phyloP scores from a whole-genome alignment of 2,797 vertebrate species.

The Pachyuromys duprasi region DNA sequence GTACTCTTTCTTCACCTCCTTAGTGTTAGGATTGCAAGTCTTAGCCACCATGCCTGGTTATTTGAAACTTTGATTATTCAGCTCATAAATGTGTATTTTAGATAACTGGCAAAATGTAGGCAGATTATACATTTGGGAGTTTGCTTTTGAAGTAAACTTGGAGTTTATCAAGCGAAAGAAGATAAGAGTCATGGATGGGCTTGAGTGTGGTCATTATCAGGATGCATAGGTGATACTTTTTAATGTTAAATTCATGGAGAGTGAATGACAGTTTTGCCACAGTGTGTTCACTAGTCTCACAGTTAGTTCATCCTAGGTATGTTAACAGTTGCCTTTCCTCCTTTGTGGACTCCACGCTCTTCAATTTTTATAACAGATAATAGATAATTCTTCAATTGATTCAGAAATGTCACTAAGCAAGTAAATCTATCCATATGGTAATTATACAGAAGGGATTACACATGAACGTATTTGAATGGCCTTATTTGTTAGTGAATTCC shows the following conservation, averaged over 20 bases:
- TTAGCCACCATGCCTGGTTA: not conserved
- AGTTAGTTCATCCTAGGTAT: constrained; percentile 22
- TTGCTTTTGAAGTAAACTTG: not conserved
- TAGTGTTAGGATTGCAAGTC: not conserved
- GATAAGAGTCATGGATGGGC: not conserved
- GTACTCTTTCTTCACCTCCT: not conserved
- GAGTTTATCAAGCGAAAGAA: not conserved
- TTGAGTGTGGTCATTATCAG: not conserved
- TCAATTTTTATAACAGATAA: constrained; percentile 33
- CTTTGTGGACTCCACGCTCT: constrained; percentile 22
- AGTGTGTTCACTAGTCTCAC: constrained; percentile 45
- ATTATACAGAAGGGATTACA: not conserved
- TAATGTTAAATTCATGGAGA: constrained; percentile 50
- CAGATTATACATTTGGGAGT: not conserved
- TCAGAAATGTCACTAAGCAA: constrained; percentile 30
- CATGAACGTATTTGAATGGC: constrained; percentile 19
- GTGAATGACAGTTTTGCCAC: constrained; percentile 31
- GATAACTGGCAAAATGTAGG: constrained; percentile 44
- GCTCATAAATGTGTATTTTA: constrained; percentile 21
- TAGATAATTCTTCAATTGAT: constrained; percentile 9
- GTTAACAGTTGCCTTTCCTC: constrained; percentile 40
- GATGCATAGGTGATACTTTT: constrained; percentile 6
- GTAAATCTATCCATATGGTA: constrained; percentile 1
- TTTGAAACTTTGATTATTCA: constrained; percentile 54
- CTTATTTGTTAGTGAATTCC: not conserved